phyloP scores from a whole-genome alignment of 2,888 invertebrate species.

The Agrochola litura region DNA sequence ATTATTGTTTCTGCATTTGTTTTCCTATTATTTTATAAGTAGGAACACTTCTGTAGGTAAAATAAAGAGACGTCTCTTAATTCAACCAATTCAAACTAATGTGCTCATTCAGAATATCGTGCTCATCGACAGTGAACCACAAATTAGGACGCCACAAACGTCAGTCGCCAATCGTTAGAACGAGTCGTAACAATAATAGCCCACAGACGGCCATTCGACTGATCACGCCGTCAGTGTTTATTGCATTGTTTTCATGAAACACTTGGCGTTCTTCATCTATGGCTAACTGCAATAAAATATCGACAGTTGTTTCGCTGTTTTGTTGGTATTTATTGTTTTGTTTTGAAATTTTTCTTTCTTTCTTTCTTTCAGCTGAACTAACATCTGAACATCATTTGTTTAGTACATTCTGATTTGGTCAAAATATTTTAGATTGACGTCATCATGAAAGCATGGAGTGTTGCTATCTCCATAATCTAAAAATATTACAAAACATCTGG shows the following conservation, averaged over 20 bases:
- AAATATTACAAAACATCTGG: conserved; percentile 38
- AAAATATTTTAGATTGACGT: conserved; percentile 10
- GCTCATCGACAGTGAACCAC: neutral
- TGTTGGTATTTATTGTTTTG: too few relatives aligned
- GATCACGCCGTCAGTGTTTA: conserved; percentile 12
- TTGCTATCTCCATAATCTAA: conserved; percentile 34
- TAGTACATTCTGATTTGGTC: conserved; percentile 1
- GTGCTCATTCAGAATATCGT: neutral
- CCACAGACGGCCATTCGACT: neutral
- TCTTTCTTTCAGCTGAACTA: neutral
- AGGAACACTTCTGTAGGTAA: neutral
- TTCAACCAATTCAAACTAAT: conserved; percentile 7
- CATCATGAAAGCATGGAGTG: conserved; percentile 12
- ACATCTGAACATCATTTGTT: neutral
- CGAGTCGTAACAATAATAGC: conserved; percentile 34
- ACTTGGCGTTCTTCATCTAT: neutral
- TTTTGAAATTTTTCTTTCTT: too few relatives aligned
- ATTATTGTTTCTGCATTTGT: too few relatives aligned
- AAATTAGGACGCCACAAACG: neutral
- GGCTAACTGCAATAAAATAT: conserved; percentile 1
- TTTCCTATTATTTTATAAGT: too few relatives aligned
- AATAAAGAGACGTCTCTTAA: neutral
- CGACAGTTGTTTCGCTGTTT: neutral
- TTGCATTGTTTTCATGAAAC: conserved; percentile 30
- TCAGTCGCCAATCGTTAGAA: neutral